Base-by-base conservation (phyloP, 2,797 vertebrate genomes). In the Pitangus sulphuratus region DNA sequence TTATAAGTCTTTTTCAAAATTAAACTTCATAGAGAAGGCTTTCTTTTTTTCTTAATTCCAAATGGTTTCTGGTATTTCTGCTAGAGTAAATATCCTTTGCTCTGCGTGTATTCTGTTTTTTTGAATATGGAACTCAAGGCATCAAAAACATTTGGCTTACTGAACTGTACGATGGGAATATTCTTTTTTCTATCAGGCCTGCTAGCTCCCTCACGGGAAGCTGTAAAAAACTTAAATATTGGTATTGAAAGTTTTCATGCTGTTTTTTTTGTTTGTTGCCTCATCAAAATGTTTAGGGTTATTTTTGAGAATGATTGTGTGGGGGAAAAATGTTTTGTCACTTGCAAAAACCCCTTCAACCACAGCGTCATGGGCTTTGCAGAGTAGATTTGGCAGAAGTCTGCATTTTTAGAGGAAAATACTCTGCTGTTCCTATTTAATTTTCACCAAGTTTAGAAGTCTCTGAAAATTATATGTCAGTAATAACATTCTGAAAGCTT, bases 51-150 rank as follows among this genome's bases (percentile, higher is more conserved):
- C 45, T 45, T 77, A 78, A 61, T 87, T 93, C 64, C 50, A 81
- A 89, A 78, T 58, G n/a, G 12, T 68, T 42, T 89, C 40, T 91
- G 69, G 21, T 91, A 42, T 90, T 91, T 86, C 45, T 96, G 61
- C 82, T 91, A 39, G 14, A 62, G 68, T 94, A 89, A 93, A 93
- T 57, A 56, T 28, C 24, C 77, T 85, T 87, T 88, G 33, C 69
- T 84, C 50, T 83, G 44, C 12, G 6, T 21, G 19, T 28, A 65
- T 50, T 65, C 47, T 77, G 1, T 33, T 71, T 33, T 71, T 89
- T 83, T 60, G 78, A 76, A 47, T 75, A 26, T 20, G 39, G 61
- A 9, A 90, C 53, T 75, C 15, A 9, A 28, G 24, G 25, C 39
- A 61, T 84, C 42, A 50, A 75, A 95, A 94, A 15, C 6, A 28